phyloP scores from a whole-genome alignment of 1,140 invertebrate species.

The Cotesia glomerata region DNA sequence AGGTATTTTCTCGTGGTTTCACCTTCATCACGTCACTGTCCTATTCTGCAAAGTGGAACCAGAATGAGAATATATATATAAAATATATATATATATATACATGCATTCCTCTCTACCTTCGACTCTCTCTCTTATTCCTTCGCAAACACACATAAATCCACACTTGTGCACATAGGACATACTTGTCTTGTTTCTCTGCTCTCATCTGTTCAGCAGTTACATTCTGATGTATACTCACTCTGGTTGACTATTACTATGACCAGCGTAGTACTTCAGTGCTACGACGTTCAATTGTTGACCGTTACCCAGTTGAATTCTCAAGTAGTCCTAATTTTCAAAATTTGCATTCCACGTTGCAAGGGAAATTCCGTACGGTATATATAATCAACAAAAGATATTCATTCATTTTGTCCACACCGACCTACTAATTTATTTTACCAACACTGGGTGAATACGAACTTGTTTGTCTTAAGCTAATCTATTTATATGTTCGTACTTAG shows the following conservation, averaged over 20 bases:
- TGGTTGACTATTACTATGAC: background rate
- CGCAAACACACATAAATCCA: background rate
- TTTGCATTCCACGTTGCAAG: slow-evolving; percentile 17
- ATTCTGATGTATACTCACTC: no score
- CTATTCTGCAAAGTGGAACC: slow-evolving; percentile 16
- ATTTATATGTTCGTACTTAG: no score
- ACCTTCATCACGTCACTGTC: slow-evolving; percentile 1
- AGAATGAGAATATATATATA: no score
- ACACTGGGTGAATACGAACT: no score
- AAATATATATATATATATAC: no score
- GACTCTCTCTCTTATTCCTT: slow-evolving; percentile 2
- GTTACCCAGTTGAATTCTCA: slow-evolving; percentile 24
- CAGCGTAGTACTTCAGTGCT: background rate
- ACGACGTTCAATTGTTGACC: slow-evolving; percentile 26
- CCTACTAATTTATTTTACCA: background rate
- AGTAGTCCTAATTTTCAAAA: slow-evolving; percentile 22
- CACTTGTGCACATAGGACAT: background rate
- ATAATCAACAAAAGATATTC: slow-evolving; percentile 30
- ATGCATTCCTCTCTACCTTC: no score
- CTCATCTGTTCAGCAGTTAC: no score
- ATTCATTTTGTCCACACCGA: slow-evolving; percentile 5
- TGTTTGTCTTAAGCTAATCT: no score
- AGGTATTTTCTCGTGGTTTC: slow-evolving; percentile 8
- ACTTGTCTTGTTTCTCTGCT: background rate
- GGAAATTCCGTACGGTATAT: background rate